Base-by-base conservation (phyloP, 2,113 vertebrate species). In the Plecturocebus donacophilus region DNA sequence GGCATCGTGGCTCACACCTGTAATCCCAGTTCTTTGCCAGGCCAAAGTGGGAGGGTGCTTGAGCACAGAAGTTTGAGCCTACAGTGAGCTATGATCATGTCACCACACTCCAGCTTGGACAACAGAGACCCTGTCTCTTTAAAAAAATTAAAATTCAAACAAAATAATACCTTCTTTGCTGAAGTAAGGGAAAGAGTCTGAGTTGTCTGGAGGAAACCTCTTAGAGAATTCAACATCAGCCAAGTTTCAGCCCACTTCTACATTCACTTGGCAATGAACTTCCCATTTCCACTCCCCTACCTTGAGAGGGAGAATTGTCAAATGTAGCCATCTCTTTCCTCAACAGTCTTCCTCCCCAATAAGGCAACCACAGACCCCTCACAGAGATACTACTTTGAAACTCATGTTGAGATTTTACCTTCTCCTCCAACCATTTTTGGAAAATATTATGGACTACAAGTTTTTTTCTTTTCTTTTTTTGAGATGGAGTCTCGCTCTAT, bases 141-240 rank as follows among this genome's bases (percentile, higher is more conserved):
- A 61, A 66, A 66, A 66, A 66, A 66, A 66, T 13, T 32, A 66
- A 66, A 66, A 66, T 30, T 32, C 27, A 66, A 66, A 66, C 14
- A 16, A 16, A 66, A 66, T 21, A 66, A 66, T 66, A 35, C 4
- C 30, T 30, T 32, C 11, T 98, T 98, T 97, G 98, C 98, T 98
- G 97, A 98, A 98, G 98, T 97, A 96, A 96, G 97, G 98, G 97
- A 98, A 98, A 98, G 97, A 98, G 96, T 98, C 96, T 90, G 95
- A 98, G 97, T 89, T 58, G 52, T 93, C 96, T 91, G 96, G 86
- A 96, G 91, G 92, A 96, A 94, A 97, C 92, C 94, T 97, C 92
- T 49, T 82, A 98, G 95, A 47, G 83, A 96, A 95, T 77, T 97
- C 89, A 92, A 87, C 88, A 38, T 92, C 1, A 89, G 96, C 96